These are phyloP conservation scores for Lochmaea crataegi DNA, from an alignment of 2,888 invertebrate genomes.

Conservation along the genomic window DNA sequence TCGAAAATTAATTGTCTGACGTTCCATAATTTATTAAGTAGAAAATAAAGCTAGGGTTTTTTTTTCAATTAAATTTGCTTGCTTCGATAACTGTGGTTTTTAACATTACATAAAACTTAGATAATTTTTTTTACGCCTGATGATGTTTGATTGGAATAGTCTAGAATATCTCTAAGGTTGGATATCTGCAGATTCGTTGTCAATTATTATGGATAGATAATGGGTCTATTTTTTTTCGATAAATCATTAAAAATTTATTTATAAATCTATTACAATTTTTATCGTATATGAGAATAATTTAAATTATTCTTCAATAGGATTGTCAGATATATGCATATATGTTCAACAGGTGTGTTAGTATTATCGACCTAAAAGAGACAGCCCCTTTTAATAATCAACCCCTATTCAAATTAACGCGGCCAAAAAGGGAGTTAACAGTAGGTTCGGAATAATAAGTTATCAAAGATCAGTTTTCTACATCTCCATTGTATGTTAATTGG, in stretches of 20 bases:
- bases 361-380: conserved; percentile 27
- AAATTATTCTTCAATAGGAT: background rate
- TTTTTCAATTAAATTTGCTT: background rate
- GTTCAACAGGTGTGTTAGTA: conserved; percentile 30
- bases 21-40: background rate
- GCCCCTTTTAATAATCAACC: conserved; percentile 31
- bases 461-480: conserved; percentile 19
- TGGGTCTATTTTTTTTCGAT: too few relatives aligned
- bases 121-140: too few relatives aligned
- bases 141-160: too few relatives aligned
- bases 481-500: background rate
- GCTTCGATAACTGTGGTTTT: background rate
- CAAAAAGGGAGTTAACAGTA: conserved; percentile 30
- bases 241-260: too few relatives aligned
- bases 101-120: too few relatives aligned
- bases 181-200: too few relatives aligned
- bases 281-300: background rate
- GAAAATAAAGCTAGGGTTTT: background rate
- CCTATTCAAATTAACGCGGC: conserved; percentile 27
- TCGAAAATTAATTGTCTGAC: conserved; percentile 3
- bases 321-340: background rate
- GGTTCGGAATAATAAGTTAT: conserved; percentile 28
- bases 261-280: too few relatives aligned
- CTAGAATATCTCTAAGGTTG: too few relatives aligned
- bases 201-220: too few relatives aligned